Evolutionary conservation across 2,797 vertebrate species (phyloP).

Genomic region (Enteromius viviparus): DNA sequence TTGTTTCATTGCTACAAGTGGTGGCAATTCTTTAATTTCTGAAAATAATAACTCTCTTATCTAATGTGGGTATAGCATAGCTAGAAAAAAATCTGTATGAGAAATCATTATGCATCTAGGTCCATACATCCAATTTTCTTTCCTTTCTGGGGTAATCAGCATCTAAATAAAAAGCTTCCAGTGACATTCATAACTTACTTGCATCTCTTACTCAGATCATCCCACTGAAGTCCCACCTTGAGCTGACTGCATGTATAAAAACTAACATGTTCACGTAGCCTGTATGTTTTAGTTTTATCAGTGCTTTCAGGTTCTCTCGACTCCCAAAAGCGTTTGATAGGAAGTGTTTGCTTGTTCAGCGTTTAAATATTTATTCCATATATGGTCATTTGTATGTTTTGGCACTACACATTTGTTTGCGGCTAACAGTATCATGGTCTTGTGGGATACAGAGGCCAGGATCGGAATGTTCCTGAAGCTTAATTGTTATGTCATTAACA

Average conservation of each 20-base stretch:
- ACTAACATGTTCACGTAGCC: not conserved
- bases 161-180: not conserved
- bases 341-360: slow-evolving; percentile 26
- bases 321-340: slow-evolving; percentile 10
- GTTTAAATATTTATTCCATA: slow-evolving; percentile 30
- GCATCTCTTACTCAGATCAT: not conserved
- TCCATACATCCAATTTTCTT: not conserved
- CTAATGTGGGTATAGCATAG: not conserved
- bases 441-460: slow-evolving; percentile 34
- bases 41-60: not conserved
- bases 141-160: not conserved
- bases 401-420: slow-evolving; percentile 41
- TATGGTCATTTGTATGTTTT: slow-evolving; percentile 43
- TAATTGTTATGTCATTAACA: slow-evolving; percentile 36
- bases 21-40: not conserved
- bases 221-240: not conserved
- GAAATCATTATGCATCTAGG: not conserved
- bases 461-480: slow-evolving; percentile 46
- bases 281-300: not conserved
- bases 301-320: not conserved
- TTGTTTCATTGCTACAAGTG: not conserved
- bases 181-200: not conserved
- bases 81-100: not conserved
- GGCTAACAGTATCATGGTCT: slow-evolving; percentile 26
- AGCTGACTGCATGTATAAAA: not conserved